A percentile compares a stretch with the other conserved stretches of the same genome.
Conservation (phyloP, 2,797 vertebrate species). For the Phoxinus dragarum region DNA sequence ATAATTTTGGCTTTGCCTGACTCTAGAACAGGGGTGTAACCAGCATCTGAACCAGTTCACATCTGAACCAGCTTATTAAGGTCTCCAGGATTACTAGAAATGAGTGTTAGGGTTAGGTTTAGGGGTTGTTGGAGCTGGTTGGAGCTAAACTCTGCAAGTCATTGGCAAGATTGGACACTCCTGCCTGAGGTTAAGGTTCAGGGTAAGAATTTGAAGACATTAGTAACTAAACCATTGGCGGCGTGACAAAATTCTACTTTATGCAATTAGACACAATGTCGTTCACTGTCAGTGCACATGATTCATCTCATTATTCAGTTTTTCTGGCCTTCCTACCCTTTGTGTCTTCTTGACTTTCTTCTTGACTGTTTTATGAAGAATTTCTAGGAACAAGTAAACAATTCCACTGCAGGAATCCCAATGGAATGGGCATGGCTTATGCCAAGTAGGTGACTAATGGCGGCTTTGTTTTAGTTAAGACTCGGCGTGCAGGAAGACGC, state of each 20-base stretch:
- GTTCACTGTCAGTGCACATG: background rate
- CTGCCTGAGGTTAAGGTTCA: background rate
- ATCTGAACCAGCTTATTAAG: background rate
- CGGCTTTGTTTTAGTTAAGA: slow-evolving; percentile 76
- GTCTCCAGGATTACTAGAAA: background rate
- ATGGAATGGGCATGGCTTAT: background rate
- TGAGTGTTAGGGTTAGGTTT: background rate
- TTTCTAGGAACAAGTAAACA: slow-evolving; percentile 7
- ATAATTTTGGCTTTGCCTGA: background rate
- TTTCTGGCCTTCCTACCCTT: background rate
- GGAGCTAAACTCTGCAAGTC: background rate
- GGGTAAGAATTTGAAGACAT: background rate
- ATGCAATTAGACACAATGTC: background rate
- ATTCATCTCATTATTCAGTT: background rate
- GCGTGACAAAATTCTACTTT: background rate
- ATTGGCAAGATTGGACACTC: background rate
- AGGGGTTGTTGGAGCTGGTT: background rate
- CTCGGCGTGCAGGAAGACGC: slow-evolving; percentile 65
- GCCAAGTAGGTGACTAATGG: slow-evolving; percentile 32
- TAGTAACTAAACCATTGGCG: background rate
- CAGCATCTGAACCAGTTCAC: background rate
- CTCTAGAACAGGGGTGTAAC: background rate
- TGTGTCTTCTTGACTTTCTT: background rate
- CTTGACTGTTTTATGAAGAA: background rate
- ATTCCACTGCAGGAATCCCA: background rate